phyloP scores from a whole-genome alignment of 92 coral and sea anemone genomes.

The Virgularia gustaviana region DNA sequence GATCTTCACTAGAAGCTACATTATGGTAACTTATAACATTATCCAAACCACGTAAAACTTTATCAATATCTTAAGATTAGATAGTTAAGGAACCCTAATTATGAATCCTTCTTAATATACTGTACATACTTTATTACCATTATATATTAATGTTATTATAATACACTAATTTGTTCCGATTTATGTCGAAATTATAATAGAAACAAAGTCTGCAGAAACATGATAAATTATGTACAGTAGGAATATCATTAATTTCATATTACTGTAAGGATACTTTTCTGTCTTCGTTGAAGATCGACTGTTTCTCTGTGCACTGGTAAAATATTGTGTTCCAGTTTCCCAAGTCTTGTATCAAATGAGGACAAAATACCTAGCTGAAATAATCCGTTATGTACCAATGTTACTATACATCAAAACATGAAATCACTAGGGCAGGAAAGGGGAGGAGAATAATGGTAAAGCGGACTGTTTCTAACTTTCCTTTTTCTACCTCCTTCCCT shows the following conservation, averaged over 20 bases:
- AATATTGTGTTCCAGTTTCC: conserved; percentile 88
- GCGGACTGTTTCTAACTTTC: background rate
- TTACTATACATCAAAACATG: background rate
- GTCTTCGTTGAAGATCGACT: conserved; percentile 86
- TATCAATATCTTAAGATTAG: conserved; percentile 79
- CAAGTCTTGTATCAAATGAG: conserved; percentile 85
- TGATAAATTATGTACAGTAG: background rate
- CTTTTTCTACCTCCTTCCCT: too few species aligned
- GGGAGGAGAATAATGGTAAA: background rate
- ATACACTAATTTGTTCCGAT: background rate
- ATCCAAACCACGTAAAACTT: conserved; percentile 73
- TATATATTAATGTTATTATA: background rate
- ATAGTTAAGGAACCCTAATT: conserved; percentile 42
- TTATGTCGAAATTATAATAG: background rate
- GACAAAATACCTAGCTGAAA: conserved; percentile 92
- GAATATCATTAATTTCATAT: background rate
- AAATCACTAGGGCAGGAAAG: background rate
- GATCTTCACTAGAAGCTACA: conserved; percentile 89
- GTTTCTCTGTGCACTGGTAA: conserved; percentile 96
- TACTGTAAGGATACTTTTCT: conserved; percentile 74
- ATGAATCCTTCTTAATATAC: too few species aligned
- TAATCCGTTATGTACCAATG: background rate
- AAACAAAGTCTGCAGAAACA: background rate
- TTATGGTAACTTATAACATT: conserved; percentile 96
- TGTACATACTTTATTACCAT: background rate